Evolutionary conservation across 2,113 vertebrate species (phyloP).

Genomic region (Bucco capensis): DNA sequence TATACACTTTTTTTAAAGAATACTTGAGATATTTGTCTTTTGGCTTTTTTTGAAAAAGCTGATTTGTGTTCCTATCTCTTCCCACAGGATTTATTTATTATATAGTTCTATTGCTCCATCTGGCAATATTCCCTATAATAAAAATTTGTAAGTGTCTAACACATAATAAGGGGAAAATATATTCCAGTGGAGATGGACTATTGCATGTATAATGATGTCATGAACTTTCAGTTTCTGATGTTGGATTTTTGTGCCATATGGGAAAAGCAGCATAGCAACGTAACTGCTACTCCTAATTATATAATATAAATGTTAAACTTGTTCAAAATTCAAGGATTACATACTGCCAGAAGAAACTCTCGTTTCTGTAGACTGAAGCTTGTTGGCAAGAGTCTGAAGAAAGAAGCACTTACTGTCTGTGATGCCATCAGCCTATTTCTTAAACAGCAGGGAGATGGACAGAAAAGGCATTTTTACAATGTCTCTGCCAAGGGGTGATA

Average conservation of each 20-base stretch:
- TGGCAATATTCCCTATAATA: background rate
- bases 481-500: background rate
- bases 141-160: background rate
- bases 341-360: constrained; percentile 25
- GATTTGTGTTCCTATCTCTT: background rate
- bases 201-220: background rate
- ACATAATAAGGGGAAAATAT: background rate
- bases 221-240: constrained; percentile 3
- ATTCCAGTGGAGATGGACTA: background rate
- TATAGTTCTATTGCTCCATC: background rate
- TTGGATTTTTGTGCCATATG: constrained; percentile 37
- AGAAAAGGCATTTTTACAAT: background rate
- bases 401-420: background rate
- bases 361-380: constrained; percentile 1
- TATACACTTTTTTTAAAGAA: background rate
- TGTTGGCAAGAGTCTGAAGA: constrained; percentile 33
- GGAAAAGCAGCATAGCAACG: constrained; percentile 22
- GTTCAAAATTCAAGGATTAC: constrained; percentile 33
- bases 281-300: constrained; percentile 53
- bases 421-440: constrained; percentile 12
- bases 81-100: background rate
- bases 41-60: background rate
- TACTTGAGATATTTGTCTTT: background rate
- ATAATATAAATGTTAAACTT: constrained; percentile 56
- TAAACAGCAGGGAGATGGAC: background rate